These are phyloP conservation scores for Drosophila obscura DNA, from an alignment of 1,140 invertebrate genomes.

Conservation along the genomic window DNA sequence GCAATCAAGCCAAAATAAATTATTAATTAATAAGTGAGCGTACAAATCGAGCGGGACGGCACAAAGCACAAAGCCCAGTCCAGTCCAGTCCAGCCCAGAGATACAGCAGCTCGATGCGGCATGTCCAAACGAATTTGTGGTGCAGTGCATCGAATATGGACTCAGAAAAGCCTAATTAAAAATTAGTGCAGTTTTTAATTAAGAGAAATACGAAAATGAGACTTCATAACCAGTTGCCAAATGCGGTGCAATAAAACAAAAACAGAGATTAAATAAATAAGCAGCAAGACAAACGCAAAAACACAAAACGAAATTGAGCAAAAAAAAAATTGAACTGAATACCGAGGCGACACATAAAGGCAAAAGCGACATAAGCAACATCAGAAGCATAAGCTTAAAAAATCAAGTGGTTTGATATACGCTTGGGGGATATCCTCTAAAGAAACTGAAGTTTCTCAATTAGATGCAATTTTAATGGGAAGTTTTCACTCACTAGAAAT, in stretches of 20 bases:
- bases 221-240: conserved; percentile 82
- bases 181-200: conserved; percentile 80
- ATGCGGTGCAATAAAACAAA: conserved; percentile 58
- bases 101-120: background rate
- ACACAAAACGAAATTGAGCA: conserved; percentile 31
- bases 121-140: conserved; percentile 18
- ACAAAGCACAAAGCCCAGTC: background rate
- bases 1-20: conserved; percentile 43
- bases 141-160: conserved; percentile 20
- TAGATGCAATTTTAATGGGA: too few species aligned
- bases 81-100: too few species aligned
- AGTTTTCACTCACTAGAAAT: too few species aligned
- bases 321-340: conserved; percentile 78
- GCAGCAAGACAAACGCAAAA: conserved; percentile 26
- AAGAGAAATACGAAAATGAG: conserved; percentile 78
- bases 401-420: background rate
- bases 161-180: conserved; percentile 69
- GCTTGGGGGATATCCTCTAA: too few species aligned
- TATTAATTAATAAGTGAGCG: conserved; percentile 49
- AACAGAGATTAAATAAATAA: conserved; percentile 50
- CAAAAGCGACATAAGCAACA: conserved; percentile 59
- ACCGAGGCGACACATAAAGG: conserved; percentile 75
- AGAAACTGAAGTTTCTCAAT: too few species aligned
- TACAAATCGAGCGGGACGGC: conserved; percentile 23
- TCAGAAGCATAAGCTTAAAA: conserved; percentile 11